Evolutionary conservation across 2,888 invertebrate genomes (phyloP), one percentile per base, ranked within the genome.

Genomic region (Ophion ellenae): DNA sequence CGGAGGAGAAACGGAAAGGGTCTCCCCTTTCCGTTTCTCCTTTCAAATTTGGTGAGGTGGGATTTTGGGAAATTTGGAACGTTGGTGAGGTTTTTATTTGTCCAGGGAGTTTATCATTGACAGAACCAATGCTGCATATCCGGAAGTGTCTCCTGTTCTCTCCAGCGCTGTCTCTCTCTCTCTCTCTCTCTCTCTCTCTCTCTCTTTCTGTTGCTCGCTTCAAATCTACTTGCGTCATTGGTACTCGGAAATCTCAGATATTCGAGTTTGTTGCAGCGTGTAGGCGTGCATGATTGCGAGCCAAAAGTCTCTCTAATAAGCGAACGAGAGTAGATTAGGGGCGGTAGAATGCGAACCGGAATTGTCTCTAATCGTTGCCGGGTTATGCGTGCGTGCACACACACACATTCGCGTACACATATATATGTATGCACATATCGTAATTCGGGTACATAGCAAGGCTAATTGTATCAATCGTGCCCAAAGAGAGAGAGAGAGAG

Each of bases 401-500:
- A 61, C 4, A 2, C 14, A 47, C 14, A 47, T 47, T 47, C 47
- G 10, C 14, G 47, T 4, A 47, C 14, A 14, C 14, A 47, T 47
- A 14, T 14, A 45, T 45, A 45, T 45, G 11, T 53, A 28, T 57
- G 61, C 32, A 61, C 59, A 64, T 69, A 79, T 83, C 79, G 79
- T 59, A 74, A 73, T 24, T 79, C 74, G 75, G 61, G 7, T 61
- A 24, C 14, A 47, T 83, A 67, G 77, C 74, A 83, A 69, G 73
- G 83, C 79, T 83, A 79, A 83, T 83, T 83, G 74, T 75, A 79
- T 83, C 83, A 83, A 75, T 83, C 83, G 78, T 45, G 73, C 67
- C 78, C 67, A 74, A 78, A 78, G 59, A 59, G 47, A 10, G 47
- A 47, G 14, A 47, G 47, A 47, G 14, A 47, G 47, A 47, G 45